Percentiles rank a stretch among this genome's conserved stretches.
These are phyloP conservation scores for Sericinus montela DNA, from an alignment of 2,888 invertebrate genomes.

Conservation along the genomic window DNA sequence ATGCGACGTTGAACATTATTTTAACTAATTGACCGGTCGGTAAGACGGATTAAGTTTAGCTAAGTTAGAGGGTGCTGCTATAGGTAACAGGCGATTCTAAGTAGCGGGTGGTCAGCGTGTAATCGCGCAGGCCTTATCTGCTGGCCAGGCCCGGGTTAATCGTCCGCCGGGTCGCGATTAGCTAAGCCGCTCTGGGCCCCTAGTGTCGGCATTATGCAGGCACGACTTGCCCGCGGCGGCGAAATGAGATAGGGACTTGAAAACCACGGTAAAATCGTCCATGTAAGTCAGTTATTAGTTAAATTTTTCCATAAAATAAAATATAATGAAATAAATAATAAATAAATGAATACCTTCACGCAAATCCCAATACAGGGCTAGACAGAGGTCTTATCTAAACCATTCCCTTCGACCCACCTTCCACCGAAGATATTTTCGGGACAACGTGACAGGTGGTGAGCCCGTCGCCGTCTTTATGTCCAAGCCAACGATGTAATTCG, in stretches of 20 bases:
- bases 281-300: conserved; percentile 19
- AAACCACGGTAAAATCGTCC: conserved; percentile 26
- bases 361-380: too few relatives aligned
- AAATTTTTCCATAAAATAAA: too few relatives aligned
- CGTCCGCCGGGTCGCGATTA: conserved; percentile 70
- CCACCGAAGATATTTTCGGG: too few relatives aligned
- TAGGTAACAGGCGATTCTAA: conserved; percentile 52
- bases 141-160: conserved; percentile 61
- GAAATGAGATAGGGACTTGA: conserved; percentile 37
- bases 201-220: conserved; percentile 64
- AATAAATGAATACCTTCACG: too few relatives aligned
- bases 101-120: conserved; percentile 61
- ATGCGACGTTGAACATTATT: conserved; percentile 5
- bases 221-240: conserved; percentile 50
- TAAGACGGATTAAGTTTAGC: conserved; percentile 18
- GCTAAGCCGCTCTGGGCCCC: conserved; percentile 66
- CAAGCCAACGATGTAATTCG: too few relatives aligned
- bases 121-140: conserved; percentile 76
- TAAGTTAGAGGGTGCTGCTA: conserved; percentile 4
- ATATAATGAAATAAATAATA: too few relatives aligned
- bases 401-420: too few relatives aligned
- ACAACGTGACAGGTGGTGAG: too few relatives aligned
- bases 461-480: too few relatives aligned
- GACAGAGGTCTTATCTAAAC: too few relatives aligned
- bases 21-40: conserved; percentile 14